Percentiles rank a stretch among this genome's conserved stretches.
phyloP scores from a whole-genome alignment of 2,113 vertebrate genomes.

The Labeo catla region DNA sequence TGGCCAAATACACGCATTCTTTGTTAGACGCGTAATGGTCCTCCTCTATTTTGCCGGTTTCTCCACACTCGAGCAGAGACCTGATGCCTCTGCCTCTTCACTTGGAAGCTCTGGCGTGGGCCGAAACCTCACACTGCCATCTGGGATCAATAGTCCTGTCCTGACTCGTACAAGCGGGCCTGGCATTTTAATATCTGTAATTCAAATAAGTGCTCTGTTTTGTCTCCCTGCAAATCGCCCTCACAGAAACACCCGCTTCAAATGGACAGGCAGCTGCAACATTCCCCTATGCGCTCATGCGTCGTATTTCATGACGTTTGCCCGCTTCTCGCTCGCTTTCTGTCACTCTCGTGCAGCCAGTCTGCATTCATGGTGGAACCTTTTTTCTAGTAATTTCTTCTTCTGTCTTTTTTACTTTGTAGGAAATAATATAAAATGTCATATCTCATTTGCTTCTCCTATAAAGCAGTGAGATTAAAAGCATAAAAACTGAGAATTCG shows the following conservation, averaged over 20 bases:
- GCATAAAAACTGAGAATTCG: neutral
- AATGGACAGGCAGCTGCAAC: constrained; percentile 48
- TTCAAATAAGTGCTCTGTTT: constrained; percentile 78
- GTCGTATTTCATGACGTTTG: constrained; percentile 28
- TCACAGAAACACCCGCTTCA: constrained; percentile 51
- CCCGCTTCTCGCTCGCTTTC: neutral
- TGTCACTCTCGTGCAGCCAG: constrained; percentile 14
- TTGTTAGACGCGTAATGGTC: constrained; percentile 30
- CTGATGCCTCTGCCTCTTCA: constrained; percentile 54
- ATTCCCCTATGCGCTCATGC: constrained; percentile 26
- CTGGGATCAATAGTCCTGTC: constrained; percentile 79
- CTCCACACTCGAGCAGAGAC: constrained; percentile 17
- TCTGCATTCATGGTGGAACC: neutral
- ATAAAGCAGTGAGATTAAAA: neutral
- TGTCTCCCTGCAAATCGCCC: constrained; percentile 70
- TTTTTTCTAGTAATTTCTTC: neutral
- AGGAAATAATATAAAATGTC: neutral
- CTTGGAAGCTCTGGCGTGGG: constrained; percentile 67
- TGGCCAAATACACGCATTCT: constrained; percentile 35
- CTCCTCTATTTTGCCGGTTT: constrained; percentile 31
- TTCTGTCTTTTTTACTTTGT: neutral
- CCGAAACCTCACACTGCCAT: constrained; percentile 66
- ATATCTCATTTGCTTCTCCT: neutral
- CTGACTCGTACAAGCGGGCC: constrained; percentile 70
- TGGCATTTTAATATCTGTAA: constrained; percentile 82